These are phyloP conservation scores for Pomacea maculata DNA, from an alignment of 1,140 invertebrate species.

Conservation along the genomic window DNA sequence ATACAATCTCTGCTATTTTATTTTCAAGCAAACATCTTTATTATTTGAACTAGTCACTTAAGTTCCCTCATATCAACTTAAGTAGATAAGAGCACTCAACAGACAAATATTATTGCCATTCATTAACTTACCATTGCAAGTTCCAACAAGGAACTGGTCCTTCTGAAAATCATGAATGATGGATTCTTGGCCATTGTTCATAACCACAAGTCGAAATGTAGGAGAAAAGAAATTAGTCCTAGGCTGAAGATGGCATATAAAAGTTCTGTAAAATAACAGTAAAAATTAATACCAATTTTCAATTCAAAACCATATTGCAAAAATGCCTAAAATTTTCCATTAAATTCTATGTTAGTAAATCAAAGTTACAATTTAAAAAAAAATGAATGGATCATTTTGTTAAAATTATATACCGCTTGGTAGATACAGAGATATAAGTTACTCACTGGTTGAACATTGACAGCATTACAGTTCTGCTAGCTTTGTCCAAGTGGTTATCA, in stretches of 20 bases:
- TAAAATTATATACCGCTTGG: not conserved
- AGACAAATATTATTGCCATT: too few relatives aligned
- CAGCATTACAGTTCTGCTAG: slow-evolving; percentile 4
- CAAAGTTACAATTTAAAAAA: not conserved
- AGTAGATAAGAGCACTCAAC: too few relatives aligned
- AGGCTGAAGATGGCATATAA: slow-evolving; percentile 20
- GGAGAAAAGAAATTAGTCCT: slow-evolving; percentile 27
- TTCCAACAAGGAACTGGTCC: slow-evolving; percentile 27
- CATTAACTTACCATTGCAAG: slow-evolving; percentile 26
- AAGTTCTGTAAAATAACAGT: slow-evolving; percentile 27
- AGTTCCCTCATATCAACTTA: too few relatives aligned
- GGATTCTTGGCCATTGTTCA: slow-evolving; percentile 8
- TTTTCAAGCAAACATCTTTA: not conserved
- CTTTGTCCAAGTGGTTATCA: not conserved
- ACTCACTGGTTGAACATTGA: slow-evolving; percentile 18
- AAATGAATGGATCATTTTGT: not conserved
- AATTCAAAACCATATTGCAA: not conserved
- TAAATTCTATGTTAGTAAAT: not conserved
- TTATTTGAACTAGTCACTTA: too few relatives aligned
- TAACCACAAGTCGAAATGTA: slow-evolving; percentile 24
- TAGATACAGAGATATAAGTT: not conserved
- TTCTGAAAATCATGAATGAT: slow-evolving; percentile 21
- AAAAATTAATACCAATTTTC: not conserved
- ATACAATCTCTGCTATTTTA: too few relatives aligned
- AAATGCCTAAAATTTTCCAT: not conserved